A percentile compares a stretch with the other conserved stretches of the same genome.
Conservation (phyloP, 2,888 invertebrate species). For the Andrena praecox region DNA sequence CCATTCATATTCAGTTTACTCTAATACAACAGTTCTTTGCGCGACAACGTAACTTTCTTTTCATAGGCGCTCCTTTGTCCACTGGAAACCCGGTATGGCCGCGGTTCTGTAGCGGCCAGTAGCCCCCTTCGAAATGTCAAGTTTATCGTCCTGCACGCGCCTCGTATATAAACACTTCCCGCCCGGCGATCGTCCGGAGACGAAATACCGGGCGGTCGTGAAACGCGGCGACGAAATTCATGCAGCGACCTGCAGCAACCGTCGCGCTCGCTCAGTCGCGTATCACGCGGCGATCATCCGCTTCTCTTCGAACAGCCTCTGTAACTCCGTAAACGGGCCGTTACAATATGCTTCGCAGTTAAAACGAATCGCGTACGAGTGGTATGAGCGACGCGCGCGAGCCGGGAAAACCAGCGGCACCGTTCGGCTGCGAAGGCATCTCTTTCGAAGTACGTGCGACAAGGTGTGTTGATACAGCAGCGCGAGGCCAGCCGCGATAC, state of each 20-base stretch:
- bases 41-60: too few relatives aligned
- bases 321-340: too few relatives aligned
- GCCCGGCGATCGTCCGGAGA: not conserved
- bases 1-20: too few relatives aligned
- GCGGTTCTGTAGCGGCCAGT: not conserved
- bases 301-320: not conserved
- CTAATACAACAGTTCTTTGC: too few relatives aligned
- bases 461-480: not conserved
- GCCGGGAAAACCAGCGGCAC: not conserved
- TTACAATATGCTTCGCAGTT: not conserved
- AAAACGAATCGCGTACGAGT: slow-evolving; percentile 8
- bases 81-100: too few relatives aligned
- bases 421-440: not conserved
- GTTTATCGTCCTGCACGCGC: slow-evolving; percentile 22
- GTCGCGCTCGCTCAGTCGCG: not conserved
- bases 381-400: too few relatives aligned
- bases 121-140: slow-evolving; percentile 37
- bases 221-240: not conserved
- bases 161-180: slow-evolving; percentile 16
- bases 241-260: not conserved
- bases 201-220: not conserved
- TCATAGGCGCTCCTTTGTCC: too few relatives aligned
- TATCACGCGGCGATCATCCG: not conserved
- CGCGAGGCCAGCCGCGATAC: not conserved
- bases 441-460: not conserved